Base-by-base conservation (phyloP, 2,888 invertebrate genomes). In the Epinotia demarniana region DNA sequence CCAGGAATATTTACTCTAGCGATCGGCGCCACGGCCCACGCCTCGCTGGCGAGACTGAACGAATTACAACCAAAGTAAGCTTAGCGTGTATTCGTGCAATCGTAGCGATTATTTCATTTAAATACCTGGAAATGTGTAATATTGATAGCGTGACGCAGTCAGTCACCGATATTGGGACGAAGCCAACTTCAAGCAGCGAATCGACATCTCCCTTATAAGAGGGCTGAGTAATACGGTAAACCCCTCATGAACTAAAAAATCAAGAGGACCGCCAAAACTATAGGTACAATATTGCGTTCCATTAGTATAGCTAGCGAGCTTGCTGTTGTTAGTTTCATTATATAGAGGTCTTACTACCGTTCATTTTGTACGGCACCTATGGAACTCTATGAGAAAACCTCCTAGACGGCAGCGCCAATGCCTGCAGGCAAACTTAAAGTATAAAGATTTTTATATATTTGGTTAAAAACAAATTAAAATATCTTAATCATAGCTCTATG, bases 1-100 rank as follows among this genome's bases (percentile, higher is more conserved):
- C 92, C 88, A 80, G 84, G 89, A 90, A 91, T 91, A 89, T 90
- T 90, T 90, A 90, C 89, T 88, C 87, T 87, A 86, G 84, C 80
- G 83, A 78, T 81, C 83, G 89, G 89, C 89, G 91, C 89, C 91
- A 85, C 81, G 82, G 79, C 91, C 90, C 83, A 87, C 85, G 80
- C 81, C 81, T 68, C 75, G 75, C 77, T 46, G 43, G 62, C 68
- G 62, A 49, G 49, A 64, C 70, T 57, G 64, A 19, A 43, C 57
- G 23, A 63, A 70, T 60, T 57, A 63, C 19, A 43, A 57, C 49
- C 33, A 60, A 64, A 63, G 49, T 64, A 33, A 60, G 46, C 58
- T 69, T 46, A 46, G 27, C 6, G 16, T 33, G 27, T 12, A 57
- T 69, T n/a, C 27, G 60, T 69, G 60, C 27, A n/a, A 46, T 43